Conservation (phyloP, 2,113 vertebrate genomes). For the Solea solea region DNA sequence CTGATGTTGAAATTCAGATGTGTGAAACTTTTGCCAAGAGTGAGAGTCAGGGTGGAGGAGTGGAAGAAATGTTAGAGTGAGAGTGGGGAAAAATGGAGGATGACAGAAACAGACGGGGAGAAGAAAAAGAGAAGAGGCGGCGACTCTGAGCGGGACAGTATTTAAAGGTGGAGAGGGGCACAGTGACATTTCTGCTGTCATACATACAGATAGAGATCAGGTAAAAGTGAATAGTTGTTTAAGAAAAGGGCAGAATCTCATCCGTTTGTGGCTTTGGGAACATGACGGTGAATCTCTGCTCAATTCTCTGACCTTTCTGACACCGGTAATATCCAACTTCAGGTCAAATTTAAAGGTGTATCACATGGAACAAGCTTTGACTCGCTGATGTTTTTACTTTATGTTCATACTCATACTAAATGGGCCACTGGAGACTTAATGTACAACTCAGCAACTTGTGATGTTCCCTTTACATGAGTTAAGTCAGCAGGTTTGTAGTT, state of each 20-base stretch:
- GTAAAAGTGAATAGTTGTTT: slow-evolving; percentile 21
- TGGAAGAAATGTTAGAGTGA: slow-evolving; percentile 1
- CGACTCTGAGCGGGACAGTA: too few species aligned
- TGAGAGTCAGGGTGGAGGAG: not conserved
- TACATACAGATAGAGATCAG: slow-evolving; percentile 4
- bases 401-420: too few species aligned
- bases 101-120: not conserved
- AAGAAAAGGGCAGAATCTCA: slow-evolving; percentile 43
- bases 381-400: too few species aligned
- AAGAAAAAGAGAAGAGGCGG: not conserved
- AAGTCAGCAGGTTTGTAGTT: too few species aligned
- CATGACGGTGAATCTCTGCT: slow-evolving; percentile 6
- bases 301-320: slow-evolving; percentile 33
- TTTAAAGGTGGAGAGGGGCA: too few species aligned
- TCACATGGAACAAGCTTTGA: too few species aligned
- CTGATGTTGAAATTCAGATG: slow-evolving; percentile 11
- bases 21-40: too few species aligned
- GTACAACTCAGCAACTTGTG: too few species aligned
- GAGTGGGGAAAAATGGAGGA: slow-evolving; percentile 13
- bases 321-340: not conserved
- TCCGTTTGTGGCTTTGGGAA: slow-evolving; percentile 20
- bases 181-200: slow-evolving; percentile 19
- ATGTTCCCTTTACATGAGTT: too few species aligned
- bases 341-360: too few species aligned
- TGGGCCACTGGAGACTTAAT: too few species aligned